phyloP scores from a whole-genome alignment of 2,888 invertebrate species.

The Drosophila atripex region DNA sequence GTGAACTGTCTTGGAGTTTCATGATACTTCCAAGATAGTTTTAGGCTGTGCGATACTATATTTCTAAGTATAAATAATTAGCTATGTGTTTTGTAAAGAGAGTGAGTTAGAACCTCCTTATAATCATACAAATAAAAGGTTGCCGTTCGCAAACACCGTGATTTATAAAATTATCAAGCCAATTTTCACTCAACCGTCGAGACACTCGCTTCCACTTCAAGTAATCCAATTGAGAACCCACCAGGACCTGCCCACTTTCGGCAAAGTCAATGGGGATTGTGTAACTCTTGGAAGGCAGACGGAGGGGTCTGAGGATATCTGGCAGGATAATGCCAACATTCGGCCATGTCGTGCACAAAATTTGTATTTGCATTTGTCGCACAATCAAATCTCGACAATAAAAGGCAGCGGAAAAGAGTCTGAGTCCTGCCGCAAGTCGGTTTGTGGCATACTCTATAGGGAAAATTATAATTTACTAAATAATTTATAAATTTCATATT shows the following conservation, averaged over 20 bases:
- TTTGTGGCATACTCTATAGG: conserved; percentile 6
- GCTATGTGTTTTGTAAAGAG: neutral
- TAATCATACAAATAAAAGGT: neutral
- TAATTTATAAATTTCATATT: neutral
- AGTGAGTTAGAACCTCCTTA: neutral
- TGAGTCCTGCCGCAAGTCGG: neutral
- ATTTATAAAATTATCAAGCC: conserved; percentile 30
- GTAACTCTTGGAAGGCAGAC: conserved; percentile 36
- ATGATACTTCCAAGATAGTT: neutral
- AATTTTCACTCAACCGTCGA: conserved; percentile 35
- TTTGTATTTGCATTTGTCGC: conserved; percentile 50
- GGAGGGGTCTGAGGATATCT: conserved; percentile 17
- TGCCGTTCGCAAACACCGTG: conserved; percentile 14
- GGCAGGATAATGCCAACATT: conserved; percentile 43
- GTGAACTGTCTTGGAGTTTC: neutral
- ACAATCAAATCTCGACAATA: conserved; percentile 47
- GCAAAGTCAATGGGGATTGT: conserved; percentile 50
- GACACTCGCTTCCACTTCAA: conserved; percentile 33
- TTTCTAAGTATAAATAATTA: neutral
- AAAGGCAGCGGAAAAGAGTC: conserved; percentile 13
- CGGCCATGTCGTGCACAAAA: conserved; percentile 35
- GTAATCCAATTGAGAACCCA: conserved; percentile 27
- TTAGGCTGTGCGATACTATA: neutral
- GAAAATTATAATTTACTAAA: neutral
- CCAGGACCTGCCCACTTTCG: conserved; percentile 24